Base-by-base conservation (phyloP, 2,888 invertebrate genomes). In the Mythimna albipuncta region DNA sequence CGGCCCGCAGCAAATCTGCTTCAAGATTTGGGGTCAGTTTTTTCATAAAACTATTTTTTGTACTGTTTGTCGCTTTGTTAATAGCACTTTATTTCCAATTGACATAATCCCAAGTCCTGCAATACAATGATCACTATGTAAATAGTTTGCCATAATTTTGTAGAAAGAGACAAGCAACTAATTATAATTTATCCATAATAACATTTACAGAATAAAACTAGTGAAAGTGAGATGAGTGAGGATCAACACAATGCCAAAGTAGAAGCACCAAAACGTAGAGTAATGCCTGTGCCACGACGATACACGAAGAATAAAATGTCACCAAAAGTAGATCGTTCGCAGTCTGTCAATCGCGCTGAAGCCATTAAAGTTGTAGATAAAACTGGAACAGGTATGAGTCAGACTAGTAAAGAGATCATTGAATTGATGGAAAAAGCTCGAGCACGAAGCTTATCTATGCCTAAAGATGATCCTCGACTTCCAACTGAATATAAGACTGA, bases 161-260 rank as follows among this genome's bases (percentile, higher is more conserved):
- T 87, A 89, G 88, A 84, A 81, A 88, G 89, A 90, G 89, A 90
- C 89, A 89, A 92, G 85, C 87, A 84, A 92, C 88, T 93, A 94
- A 93, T 62, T 44, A 62, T 93, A 88, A 90, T 89, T 86, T 90
- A 89, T 90, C 85, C 88, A 89, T 93, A 91, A 92, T 94, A 91
- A 93, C 86, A 92, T 96, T 96, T 96, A 88, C 96, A 96, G 96
- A 96, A 91, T 93, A 96, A 96, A 89, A 96, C 96, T 93, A 96
- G 96, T 96, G 96, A 96, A 91, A 96, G 96, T 95, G 96, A 96
- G 90, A 96, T 96, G 96, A 96, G 96, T 93, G 96, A 96, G 88
- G 96, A 96, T 89, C 92, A 93, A 86, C 92, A 91, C 79, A 91
- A 88, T 87, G 75, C 84, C 74, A 85, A 72, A 82, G 83, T 88